Base-by-base conservation (phyloP, 2,797 vertebrate species). In the Gastrophryne carolinensis region DNA sequence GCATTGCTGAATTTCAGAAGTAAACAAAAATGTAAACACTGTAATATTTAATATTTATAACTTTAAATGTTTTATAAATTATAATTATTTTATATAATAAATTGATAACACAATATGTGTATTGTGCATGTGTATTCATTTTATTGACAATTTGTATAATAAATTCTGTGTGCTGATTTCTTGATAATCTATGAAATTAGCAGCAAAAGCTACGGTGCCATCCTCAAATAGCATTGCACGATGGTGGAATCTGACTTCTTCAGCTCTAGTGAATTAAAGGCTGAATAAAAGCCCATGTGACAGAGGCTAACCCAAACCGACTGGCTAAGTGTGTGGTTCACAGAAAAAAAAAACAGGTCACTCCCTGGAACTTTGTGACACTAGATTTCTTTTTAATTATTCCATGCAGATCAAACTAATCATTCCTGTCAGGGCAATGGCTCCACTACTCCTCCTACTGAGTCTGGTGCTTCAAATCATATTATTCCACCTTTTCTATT, bases 201-300 rank as follows among this genome's bases (percentile, higher is more conserved):
- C 8, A 68, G 60, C 24, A 10, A 56, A 50, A 57, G 15, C 49
- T 15, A 10, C 13, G 56, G 11, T 17, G 11, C 24, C 82, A 82
- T 80, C 83, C 75, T 80, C 54, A 82, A 80, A 80, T 82, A 81
- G 82, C 85, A 83, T 86, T 79, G 77, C 81, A 88, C 84, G 87
- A 85, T 80, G 87, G 82, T 84, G 82, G 85, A 90, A 93, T 90
- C 90, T 92, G 92, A 94, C 92, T 94, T 93, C 90, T 94, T 91
- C 90, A 92, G 91, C 91, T 92, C 91, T 89, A 91, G 81, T 91
- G 92, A 92, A 92, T 90, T 90, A 91, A 87, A 92, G 74, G 32
- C 54, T 78, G 50, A 62, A 75, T 72, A 44, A 61, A 68, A 60
- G 11, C 62, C 66, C 68, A 60, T 44, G 64, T 80, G 81, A 79